Percentiles rank a stretch among this genome's conserved stretches.
These are phyloP conservation scores for Anarhynchus alexandrinus DNA, from an alignment of 2,113 vertebrate species.

Conservation along the genomic window DNA sequence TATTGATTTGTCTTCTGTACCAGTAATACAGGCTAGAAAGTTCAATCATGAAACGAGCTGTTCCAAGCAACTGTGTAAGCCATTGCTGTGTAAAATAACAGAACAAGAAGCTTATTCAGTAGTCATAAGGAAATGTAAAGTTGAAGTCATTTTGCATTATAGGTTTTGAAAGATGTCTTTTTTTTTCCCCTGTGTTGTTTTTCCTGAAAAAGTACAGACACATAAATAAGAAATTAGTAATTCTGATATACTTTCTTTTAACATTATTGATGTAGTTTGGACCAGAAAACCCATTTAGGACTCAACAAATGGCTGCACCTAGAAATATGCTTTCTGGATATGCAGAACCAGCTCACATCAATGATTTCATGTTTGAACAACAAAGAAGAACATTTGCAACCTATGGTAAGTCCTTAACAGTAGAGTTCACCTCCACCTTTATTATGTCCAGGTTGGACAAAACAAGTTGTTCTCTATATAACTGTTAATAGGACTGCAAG, in stretches of 20 bases:
- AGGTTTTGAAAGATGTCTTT: background rate
- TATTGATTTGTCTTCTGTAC: background rate
- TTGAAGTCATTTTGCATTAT: background rate
- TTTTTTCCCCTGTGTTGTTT: background rate
- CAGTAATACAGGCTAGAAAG: background rate
- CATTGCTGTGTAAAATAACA: background rate
- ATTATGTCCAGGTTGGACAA: background rate
- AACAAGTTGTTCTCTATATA: background rate
- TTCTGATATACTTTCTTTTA: background rate
- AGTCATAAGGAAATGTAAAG: background rate
- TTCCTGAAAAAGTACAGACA: background rate
- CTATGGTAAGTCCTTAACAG: slow-evolving; percentile 78
- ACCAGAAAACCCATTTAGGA: slow-evolving; percentile 91
- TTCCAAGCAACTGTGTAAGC: background rate
- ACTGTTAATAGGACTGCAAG: background rate
- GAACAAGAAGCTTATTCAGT: background rate
- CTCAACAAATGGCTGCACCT: slow-evolving; percentile 95
- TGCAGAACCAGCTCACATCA: slow-evolving; percentile 94
- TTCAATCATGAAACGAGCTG: background rate
- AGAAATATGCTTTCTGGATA: slow-evolving; percentile 98
- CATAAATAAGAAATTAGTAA: background rate
- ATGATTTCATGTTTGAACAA: slow-evolving; percentile 99
- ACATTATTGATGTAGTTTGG: slow-evolving; percentile 82
- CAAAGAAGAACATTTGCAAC: slow-evolving; percentile 96
- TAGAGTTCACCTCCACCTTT: background rate